phyloP scores from a whole-genome alignment of 2,113 vertebrate species.

The Misgurnus mizolepis region DNA sequence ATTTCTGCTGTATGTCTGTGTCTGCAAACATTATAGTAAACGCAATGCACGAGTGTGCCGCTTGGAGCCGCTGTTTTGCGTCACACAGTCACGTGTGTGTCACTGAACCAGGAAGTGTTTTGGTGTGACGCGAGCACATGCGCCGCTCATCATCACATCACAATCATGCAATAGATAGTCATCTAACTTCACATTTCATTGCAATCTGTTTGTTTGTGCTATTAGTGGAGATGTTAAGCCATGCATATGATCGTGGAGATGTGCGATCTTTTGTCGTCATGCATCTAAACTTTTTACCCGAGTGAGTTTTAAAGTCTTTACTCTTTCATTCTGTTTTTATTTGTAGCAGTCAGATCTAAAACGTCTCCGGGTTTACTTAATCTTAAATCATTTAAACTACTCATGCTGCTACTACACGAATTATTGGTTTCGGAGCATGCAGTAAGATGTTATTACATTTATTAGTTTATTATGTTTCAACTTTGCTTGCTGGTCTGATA shows the following conservation, averaged over 20 bases:
- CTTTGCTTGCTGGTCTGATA: too few relatives aligned
- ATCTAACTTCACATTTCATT: slow-evolving; percentile 11
- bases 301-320: slow-evolving; percentile 17
- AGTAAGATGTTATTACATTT: too few relatives aligned
- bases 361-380: not conserved
- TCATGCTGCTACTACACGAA: too few relatives aligned
- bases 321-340: not conserved
- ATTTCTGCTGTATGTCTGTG: not conserved
- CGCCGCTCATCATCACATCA: slow-evolving; percentile 26
- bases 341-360: not conserved
- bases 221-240: not conserved
- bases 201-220: slow-evolving; percentile 4
- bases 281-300: slow-evolving; percentile 12
- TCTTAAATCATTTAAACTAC: too few relatives aligned
- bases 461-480: too few relatives aligned
- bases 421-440: too few relatives aligned
- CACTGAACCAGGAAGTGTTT: slow-evolving; percentile 74
- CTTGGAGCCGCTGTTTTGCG: slow-evolving; percentile 14
- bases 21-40: not conserved
- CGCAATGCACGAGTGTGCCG: not conserved
- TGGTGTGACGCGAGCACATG: slow-evolving; percentile 35
- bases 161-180: not conserved
- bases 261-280: slow-evolving; percentile 5
- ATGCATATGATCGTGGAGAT: not conserved
- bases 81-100: slow-evolving; percentile 48